Evolutionary conservation across 2,888 invertebrate genomes (phyloP), one percentile per base, ranked within the genome.

Genomic region (Tiliacea aurago): DNA sequence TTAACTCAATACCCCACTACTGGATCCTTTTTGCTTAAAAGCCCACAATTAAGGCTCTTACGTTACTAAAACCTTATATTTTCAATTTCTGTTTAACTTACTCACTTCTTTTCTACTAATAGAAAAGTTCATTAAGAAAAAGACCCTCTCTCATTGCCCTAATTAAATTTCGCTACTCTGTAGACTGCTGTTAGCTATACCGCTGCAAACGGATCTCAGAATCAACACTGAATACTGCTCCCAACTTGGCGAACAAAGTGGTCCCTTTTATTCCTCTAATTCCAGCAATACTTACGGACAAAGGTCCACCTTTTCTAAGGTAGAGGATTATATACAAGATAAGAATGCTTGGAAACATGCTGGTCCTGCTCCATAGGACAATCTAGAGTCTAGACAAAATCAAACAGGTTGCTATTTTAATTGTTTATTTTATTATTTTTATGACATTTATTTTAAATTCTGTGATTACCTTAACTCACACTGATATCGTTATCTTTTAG

Each of bases 61-160:
- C 28, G 10, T 28, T 18, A 33, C 18, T 58, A 33, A 20, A 58
- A 58, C 56, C 11, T 10, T 2, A 11, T 10, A 11, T 53, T 23
- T 65, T 28, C 53, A 28, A 43, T 13, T 28, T 53, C n/a, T 43
- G 13, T 56, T 23, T 18, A 15, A 18, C 33, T 45, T 1, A 20
- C 23, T 47, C 13, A 23, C 2, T 49, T 59, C 1, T 20, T 51
- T 53, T 63, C 13, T 55, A 18, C 10, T 41, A 28, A 45, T 28
- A 45, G 33, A 45, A 64, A 64, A 64, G 37, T 55, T 64, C 37
- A 64, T 64, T 55, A 55, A 20, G 28, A 33, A 49, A 53, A 53
- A 59, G 37, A 0, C 10, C 18, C 2, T 33, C 33, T 58, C 7
- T 59, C 37, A 13, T 13, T 3, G 28, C 2, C 15, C 28, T 28